Conservation (phyloP, 2,888 invertebrate genomes). For the Spodoptera exigua region DNA sequence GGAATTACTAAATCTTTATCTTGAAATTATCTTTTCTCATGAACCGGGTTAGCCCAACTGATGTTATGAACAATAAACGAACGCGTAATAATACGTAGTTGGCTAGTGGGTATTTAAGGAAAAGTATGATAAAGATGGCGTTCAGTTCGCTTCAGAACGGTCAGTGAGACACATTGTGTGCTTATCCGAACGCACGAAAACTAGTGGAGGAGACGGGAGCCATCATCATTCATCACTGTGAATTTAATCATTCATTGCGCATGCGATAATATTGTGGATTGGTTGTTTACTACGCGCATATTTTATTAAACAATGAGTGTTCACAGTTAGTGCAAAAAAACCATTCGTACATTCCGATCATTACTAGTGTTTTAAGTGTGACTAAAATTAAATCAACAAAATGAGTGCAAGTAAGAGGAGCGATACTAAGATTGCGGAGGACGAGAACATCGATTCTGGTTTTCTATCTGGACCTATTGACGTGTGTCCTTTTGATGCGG, state of each 20-base stretch:
- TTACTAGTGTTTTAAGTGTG: constrained; percentile 53
- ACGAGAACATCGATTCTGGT: constrained; percentile 79
- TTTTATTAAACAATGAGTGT: constrained; percentile 70
- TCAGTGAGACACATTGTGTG: constrained; percentile 29
- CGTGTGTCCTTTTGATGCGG: constrained; percentile 58
- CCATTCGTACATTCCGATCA: constrained; percentile 35
- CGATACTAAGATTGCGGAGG: constrained; percentile 75
- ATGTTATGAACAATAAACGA: neutral
- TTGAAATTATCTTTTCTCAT: too few species aligned
- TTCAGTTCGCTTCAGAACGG: constrained; percentile 43
- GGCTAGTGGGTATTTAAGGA: constrained; percentile 25
- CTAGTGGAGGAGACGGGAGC: constrained; percentile 24
- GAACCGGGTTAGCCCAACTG: too few species aligned
- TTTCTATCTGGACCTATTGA: constrained; percentile 71
- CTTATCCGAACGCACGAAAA: constrained; percentile 56
- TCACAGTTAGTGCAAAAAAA: constrained; percentile 56
- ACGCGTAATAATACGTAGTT: neutral
- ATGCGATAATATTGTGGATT: constrained; percentile 63
- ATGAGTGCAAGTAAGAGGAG: constrained; percentile 84
- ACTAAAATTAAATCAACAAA: constrained; percentile 62
- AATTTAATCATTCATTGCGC: constrained; percentile 68
- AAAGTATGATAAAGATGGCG: constrained; percentile 37
- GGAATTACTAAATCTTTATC: too few species aligned
- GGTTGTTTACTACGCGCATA: constrained; percentile 61
- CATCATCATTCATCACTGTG: constrained; percentile 29